These are phyloP conservation scores for Etheostoma perlongum DNA, from an alignment of 2,797 vertebrate genomes.

Conservation along the genomic window DNA sequence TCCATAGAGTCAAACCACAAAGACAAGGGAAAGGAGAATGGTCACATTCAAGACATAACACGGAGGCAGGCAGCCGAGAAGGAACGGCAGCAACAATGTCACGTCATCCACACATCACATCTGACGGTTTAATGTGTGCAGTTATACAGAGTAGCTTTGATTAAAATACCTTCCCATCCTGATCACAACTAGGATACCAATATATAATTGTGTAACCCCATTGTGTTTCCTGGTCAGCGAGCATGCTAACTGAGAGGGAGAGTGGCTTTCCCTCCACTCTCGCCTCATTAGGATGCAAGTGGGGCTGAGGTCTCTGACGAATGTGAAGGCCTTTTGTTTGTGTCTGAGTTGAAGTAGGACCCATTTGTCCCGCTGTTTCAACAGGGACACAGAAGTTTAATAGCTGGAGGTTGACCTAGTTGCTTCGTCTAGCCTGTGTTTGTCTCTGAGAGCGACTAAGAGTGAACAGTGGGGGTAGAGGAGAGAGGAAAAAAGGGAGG, in stretches of 20 bases:
- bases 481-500: conserved; percentile 2
- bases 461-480: conserved; percentile 43
- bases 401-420: conserved; percentile 73
- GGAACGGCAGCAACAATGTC: no score
- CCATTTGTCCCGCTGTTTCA: conserved; percentile 69
- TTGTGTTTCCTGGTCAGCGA: conserved; percentile 63
- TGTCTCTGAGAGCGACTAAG: conserved; percentile 50
- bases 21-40: no score
- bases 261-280: conserved; percentile 34
- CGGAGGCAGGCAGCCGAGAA: no score
- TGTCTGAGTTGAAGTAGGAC: conserved; percentile 47
- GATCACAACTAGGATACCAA: conserved; percentile 17
- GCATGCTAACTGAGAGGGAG: conserved; percentile 31
- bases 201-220: conserved; percentile 19
- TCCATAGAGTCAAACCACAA: no score
- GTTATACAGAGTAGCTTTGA: background rate
- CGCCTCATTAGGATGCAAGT: conserved; percentile 71
- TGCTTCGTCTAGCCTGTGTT: conserved; percentile 56
- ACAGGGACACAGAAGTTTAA: conserved; percentile 53
- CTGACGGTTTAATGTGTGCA: no score
- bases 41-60: no score
- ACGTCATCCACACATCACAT: no score
- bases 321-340: conserved; percentile 70
- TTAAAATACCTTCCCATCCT: conserved; percentile 29
- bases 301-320: conserved; percentile 55